Conservation (phyloP, 2,888 invertebrate species). For the Thecophora atra region DNA sequence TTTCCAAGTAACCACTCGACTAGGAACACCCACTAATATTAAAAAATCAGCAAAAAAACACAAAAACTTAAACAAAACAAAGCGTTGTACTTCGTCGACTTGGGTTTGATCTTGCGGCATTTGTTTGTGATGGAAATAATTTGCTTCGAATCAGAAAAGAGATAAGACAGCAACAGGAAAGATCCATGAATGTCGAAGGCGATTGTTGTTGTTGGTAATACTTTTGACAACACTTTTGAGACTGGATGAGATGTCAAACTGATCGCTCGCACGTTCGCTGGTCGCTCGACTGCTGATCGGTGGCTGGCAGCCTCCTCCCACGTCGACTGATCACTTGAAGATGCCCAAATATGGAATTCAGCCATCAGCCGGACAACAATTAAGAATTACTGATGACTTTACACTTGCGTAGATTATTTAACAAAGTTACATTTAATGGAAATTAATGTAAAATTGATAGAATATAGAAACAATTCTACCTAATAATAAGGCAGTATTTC, state of each 20-base stretch:
- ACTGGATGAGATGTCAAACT: neutral
- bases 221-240: neutral
- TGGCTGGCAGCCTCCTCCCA: neutral
- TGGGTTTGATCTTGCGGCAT: neutral
- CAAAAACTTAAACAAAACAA: neutral
- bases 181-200: neutral
- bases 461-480: too few relatives aligned
- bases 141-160: neutral
- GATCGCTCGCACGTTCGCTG: too few relatives aligned
- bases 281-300: too few relatives aligned
- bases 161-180: neutral
- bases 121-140: constrained; percentile 15
- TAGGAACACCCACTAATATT: neutral
- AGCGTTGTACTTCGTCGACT: too few relatives aligned
- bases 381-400: neutral
- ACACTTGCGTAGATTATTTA: neutral
- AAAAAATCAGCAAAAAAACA: neutral
- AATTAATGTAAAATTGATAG: too few relatives aligned
- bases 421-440: too few relatives aligned
- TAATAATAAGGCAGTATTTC: too few relatives aligned
- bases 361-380: neutral
- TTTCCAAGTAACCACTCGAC: neutral
- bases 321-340: neutral
- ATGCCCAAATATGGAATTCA: neutral
- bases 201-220: too few relatives aligned